Evolutionary conservation across 2,888 invertebrate species (phyloP), one percentile per base, ranked within the genome.

Genomic region (Drepana falcataria): DNA sequence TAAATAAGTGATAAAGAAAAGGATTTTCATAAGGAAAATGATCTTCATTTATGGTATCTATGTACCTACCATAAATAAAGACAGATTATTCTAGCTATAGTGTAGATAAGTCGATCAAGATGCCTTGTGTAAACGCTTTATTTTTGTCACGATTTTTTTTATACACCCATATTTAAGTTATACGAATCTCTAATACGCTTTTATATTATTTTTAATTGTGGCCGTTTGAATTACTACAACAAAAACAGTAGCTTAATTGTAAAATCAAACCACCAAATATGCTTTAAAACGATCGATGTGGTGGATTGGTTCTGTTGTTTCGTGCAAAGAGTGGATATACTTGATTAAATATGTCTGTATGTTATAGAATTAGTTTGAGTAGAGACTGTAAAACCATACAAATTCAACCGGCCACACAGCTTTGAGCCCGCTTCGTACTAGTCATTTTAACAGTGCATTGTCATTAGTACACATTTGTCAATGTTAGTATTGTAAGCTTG

Each of bases 391-490:
- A 5, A 37, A 3, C 37, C 37, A 37, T 21, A 21, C 21, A 21
- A 35, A 33, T 33, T 40, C 40, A 40, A 40, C 37, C 21, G 51
- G 51, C 34, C 21, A 51, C 40, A 40, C 35, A 51, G 41, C 55
- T 55, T 49, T 57, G 61, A 61, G 58, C 55, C 66, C 63, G 57
- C 70, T 74, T 64, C 62, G 57, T 77, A 73, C 84, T 84, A 84
- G 84, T 84, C 84, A 84, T 83, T 83, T 79, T 79, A 79, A 78
- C 70, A 69, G 73, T 66, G 69, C 69, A 68, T 67, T 69, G 64
- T 67, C 60, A 61, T 66, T 62, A 64, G 56, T 63, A 58, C 53
- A 47, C 57, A 59, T 56, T 57, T 55, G 54, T 59, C 63, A 56
- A 58, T 69, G 65, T 71, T 70, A 71, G 68, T 73, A 71, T 65